Evolutionary conservation across 2,888 invertebrate genomes (phyloP).

Genomic region (Volucella inanis): DNA sequence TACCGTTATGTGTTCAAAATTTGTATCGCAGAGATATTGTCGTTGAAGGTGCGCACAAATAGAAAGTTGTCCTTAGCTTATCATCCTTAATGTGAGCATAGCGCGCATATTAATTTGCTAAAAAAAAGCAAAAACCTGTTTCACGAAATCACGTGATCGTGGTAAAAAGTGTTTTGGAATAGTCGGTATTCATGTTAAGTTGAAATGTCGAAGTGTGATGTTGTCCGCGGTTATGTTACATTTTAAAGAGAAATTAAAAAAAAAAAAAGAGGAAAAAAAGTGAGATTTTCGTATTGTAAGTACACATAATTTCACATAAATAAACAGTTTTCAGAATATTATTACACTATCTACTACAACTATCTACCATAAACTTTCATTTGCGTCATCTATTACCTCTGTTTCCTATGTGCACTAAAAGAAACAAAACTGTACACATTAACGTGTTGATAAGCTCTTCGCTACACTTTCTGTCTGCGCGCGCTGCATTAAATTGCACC

Average conservation of each 20-base stretch:
- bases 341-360: constrained; percentile 60
- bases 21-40: constrained; percentile 36
- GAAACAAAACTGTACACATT: neutral
- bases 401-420: constrained; percentile 64
- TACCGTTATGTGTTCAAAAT: constrained; percentile 31
- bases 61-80: constrained; percentile 61
- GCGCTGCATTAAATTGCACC: constrained; percentile 52
- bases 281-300: constrained; percentile 50
- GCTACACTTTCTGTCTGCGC: constrained; percentile 72
- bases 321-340: constrained; percentile 60
- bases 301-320: constrained; percentile 51
- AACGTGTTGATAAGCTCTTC: constrained; percentile 44
- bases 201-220: too few species aligned
- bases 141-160: constrained; percentile 1
- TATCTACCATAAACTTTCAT: constrained; percentile 50
- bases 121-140: constrained; percentile 12
- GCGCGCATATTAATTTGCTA: neutral
- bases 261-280: constrained; percentile 7
- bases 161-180: too few species aligned
- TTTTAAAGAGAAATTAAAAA: neutral
- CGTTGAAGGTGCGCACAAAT: constrained; percentile 46
- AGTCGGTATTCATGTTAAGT: too few species aligned
- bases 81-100: constrained; percentile 17
- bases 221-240: too few species aligned
- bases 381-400: constrained; percentile 70